These are phyloP conservation scores for Scelioninae gen. 1 DNA, from an alignment of 2,888 invertebrate genomes.

Conservation along the genomic window DNA sequence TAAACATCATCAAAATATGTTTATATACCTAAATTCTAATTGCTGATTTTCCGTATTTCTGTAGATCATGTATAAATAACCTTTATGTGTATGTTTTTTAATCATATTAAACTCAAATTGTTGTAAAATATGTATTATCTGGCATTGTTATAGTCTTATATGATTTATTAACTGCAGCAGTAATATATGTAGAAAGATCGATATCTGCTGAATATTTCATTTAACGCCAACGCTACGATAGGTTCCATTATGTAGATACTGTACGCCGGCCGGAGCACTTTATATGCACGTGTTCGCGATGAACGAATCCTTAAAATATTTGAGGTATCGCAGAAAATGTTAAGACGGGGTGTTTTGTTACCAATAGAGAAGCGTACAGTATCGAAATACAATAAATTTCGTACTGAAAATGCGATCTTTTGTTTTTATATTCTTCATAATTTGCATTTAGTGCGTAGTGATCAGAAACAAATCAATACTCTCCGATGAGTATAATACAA, in stretches of 20 bases:
- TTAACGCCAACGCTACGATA: constrained; percentile 63
- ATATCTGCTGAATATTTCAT: constrained; percentile 69
- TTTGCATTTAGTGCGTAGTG: constrained; percentile 14
- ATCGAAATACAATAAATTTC: constrained; percentile 37
- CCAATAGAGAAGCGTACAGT: constrained; percentile 1
- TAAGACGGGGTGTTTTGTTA: constrained; percentile 42
- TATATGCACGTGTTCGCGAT: constrained; percentile 61
- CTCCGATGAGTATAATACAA: constrained; percentile 14
- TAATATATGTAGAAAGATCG: constrained; percentile 61
- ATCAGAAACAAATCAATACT: constrained; percentile 41
- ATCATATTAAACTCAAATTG: constrained; percentile 38
- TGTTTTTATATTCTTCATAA: constrained; percentile 26
- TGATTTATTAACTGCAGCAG: constrained; percentile 65
- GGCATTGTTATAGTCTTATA: constrained; percentile 48
- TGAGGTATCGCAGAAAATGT: constrained; percentile 47
- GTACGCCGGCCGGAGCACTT: constrained; percentile 53
- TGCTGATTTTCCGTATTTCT: neutral
- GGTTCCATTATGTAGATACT: constrained; percentile 67
- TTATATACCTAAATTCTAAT: too few relatives aligned
- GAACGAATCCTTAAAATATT: constrained; percentile 67
- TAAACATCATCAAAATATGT: too few relatives aligned
- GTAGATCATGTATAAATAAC: constrained; percentile 1
- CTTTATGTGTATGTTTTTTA: neutral
- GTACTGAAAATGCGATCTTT: neutral
- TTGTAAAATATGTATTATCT: constrained; percentile 38